Evolutionary conservation across 2,797 vertebrate species (phyloP).

Genomic region (Rhinichthys osculus): DNA sequence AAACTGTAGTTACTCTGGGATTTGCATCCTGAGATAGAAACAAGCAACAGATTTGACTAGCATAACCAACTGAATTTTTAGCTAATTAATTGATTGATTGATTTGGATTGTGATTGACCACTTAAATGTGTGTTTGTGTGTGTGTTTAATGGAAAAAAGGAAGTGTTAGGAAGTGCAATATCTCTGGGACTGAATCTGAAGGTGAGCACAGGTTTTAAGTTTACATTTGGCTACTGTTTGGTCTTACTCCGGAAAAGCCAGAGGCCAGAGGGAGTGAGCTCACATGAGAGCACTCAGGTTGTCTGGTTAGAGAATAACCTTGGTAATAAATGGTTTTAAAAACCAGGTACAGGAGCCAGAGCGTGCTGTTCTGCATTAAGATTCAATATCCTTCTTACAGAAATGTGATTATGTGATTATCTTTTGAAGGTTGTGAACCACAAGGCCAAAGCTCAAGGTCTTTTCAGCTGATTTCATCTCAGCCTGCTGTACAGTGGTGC

Average conservation of each 20-base stretch:
- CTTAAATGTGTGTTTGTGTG: not conserved
- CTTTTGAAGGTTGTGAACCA: not conserved
- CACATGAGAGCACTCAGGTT: constrained; percentile 57
- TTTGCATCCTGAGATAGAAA: not conserved
- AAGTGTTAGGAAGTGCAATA: not conserved
- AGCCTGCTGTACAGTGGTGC: not conserved
- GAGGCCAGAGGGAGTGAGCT: constrained; percentile 40
- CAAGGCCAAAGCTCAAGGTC: not conserved
- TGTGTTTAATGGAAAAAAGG: not conserved
- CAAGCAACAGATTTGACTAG: not conserved
- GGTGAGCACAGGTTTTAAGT: constrained; percentile 40
- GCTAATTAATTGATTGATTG: not conserved
- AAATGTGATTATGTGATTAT: not conserved
- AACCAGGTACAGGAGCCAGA: not conserved
- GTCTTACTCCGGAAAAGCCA: constrained; percentile 58
- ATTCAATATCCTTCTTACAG: not conserved
- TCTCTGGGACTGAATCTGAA: constrained; percentile 20
- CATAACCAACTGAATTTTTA: not conserved
- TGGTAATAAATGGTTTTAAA: not conserved
- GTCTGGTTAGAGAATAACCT: constrained; percentile 63
- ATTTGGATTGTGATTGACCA: not conserved
- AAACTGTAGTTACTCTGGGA: not conserved
- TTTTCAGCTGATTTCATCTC: not conserved
- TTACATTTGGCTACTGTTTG: constrained; percentile 62
- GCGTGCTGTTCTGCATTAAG: not conserved